Evolutionary conservation across 2,113 vertebrate species (phyloP), one percentile per base, ranked within the genome.

Genomic region (Phylloscopus trochilus): DNA sequence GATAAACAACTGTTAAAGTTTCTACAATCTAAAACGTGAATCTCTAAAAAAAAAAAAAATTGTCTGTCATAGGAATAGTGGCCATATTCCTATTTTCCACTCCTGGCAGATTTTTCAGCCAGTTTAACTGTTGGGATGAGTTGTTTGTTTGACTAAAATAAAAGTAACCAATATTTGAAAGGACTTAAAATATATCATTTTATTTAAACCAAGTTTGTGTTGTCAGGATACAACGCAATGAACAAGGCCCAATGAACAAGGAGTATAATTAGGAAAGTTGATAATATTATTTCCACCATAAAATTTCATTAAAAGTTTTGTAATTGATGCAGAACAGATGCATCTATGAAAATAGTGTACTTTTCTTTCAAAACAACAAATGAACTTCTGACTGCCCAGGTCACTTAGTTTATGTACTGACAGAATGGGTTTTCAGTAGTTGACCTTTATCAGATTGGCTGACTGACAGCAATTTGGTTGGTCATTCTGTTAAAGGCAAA

Each of bases 381-480:
- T 52, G 49, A 62, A 58, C n/a, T 68, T 56, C 33, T 31, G 31
- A 46, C 39, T 89, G 37, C 59, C 44, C 74, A 83, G 81, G 82
- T 76, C 68, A 92, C 37, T 81, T 89, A 95, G 91, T 91, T 75
- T 68, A 80, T 93, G 87, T 83, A 87, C 84, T 73, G 52, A 86
- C 53, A 94, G 44, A 62, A 59, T 74, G 66, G 76, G 46, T 91
- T 87, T 95, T 92, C 95, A 84, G 41, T 90, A 70, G 20, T 31
- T 97, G 96, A 98, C 96, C 98, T 98, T 98, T 98, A 98, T 98
- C 97, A 97, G 98, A 98, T 97, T 94, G 97, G 97, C 97, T 76
- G 52, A 33, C 37, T 81, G 91, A 83, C 56, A 75, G 67, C 14
- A 13, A 87, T 58, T 81, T 95, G 64, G 74, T 94, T 31, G 90